These are phyloP conservation scores for Macaria liturata DNA, from an alignment of 2,888 invertebrate genomes.

Conservation along the genomic window DNA sequence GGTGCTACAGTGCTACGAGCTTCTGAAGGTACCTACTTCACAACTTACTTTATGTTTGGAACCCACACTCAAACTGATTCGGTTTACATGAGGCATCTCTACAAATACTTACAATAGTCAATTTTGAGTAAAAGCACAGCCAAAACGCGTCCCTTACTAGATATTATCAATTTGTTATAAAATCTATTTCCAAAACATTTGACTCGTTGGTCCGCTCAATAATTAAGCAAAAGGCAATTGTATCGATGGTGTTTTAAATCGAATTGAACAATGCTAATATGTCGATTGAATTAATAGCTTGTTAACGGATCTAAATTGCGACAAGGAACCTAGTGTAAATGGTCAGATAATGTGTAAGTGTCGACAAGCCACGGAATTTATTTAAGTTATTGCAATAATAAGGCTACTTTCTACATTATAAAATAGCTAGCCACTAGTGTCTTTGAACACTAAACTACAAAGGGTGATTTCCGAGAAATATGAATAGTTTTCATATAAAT, in stretches of 20 bases:
- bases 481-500: conserved; percentile 28
- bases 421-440: conserved; percentile 24
- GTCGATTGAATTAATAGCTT: no score
- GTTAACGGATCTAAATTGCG: no score
- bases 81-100: conserved; percentile 26
- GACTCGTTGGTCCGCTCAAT: conserved; percentile 78
- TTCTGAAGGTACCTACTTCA: conserved; percentile 26
- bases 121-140: conserved; percentile 73
- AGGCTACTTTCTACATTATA: conserved; percentile 17
- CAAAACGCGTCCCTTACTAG: conserved; percentile 66
- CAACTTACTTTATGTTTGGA: conserved; percentile 11
- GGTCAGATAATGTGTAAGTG: no score
- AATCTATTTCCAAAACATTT: conserved; percentile 71
- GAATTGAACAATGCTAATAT: conserved; percentile 20
- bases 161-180: conserved; percentile 58
- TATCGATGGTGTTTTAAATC: conserved; percentile 48
- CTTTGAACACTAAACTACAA: conserved; percentile 27
- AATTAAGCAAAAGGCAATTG: conserved; percentile 75
- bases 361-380: conserved; percentile 5
- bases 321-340: no score
- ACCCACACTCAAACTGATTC: conserved; percentile 7
- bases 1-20: conserved; percentile 7
- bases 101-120: conserved; percentile 39
- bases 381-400: conserved; percentile 9
- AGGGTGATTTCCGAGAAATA: conserved; percentile 23